Base-by-base conservation (phyloP, 1,140 invertebrate genomes). In the Lithobius niger region DNA sequence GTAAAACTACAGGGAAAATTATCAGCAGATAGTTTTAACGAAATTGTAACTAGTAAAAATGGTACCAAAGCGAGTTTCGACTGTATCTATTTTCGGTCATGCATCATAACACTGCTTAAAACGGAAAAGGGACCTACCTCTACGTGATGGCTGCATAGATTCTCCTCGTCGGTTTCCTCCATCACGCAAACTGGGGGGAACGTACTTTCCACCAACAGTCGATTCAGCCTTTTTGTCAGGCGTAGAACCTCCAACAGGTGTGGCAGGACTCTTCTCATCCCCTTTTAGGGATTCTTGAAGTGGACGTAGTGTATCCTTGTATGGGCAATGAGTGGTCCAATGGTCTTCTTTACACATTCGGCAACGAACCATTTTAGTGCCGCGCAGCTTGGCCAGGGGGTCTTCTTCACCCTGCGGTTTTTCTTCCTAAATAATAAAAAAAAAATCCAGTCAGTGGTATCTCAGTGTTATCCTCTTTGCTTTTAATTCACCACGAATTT, bases 301-400 rank as follows among this genome's bases (percentile, higher is more conserved):
- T 19, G 64, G 67, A 40, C 60, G 66, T 76, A 64, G 82, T 24
- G 74, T 89, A 63, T 95, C 88, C 71, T 96, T 96, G 77, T 89
- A 97, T 1, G 94, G 94, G 79, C 94, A 98, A 62, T 90, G 90
- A 45, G 88, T 82, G 3, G 92, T 96, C 91, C 93, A 97, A 77
- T 98, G 94, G 62, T 97, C 93, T 18, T 88, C 88, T 65, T 89
- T 89, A 74, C 93, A 98, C 55, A 84, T 89, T 69, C 94, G 80
- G 67, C 94, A 98, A 66, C 89, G 91, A 52, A 96, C 88, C 62
- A 90, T 79, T 82, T 66, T 69, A 66, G 43, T 82, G 86, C 60
- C 82, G 64, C 84, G 84, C 52, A 88, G 62, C 64, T 85, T 88
- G 58, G 85, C 81, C 18, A 90, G 69, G 18, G 80, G 77, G 66